Base-by-base conservation (phyloP, 2,797 vertebrate genomes). In the Gymnothorax reevesii region DNA sequence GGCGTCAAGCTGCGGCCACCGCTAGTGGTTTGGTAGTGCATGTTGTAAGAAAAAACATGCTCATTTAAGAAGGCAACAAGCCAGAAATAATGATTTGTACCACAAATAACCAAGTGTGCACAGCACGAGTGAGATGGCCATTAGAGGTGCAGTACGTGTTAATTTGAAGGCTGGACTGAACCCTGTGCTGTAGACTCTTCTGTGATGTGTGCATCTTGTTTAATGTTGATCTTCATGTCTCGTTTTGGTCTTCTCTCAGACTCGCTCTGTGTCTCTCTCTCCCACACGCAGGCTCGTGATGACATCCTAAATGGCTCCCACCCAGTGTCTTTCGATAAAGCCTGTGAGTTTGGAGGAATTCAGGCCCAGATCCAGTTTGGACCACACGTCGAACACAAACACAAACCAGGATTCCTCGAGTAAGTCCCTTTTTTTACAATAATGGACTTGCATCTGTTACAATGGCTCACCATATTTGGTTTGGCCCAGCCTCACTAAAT, bases 281-380 rank as follows among this genome's bases (percentile, higher is more conserved):
- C 90, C 90, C 91, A 90, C 83, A 89, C 92, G 75, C 88, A 99
- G 98, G 98, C 98, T 85, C 97, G 98, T 85, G 98, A 99, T 93
- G 98, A 99, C 94, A 99, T 99, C 94, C 94, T 99, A 91, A 99
- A 99, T 7, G 98, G 98, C 88, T 99, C 98, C 90, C 98, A 99
- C 91, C 98, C 98, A 0, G 98, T 99, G 84, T 99, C 98, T 94
- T 99, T 99, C 87, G 98, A 99, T 93, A 99, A 99, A 94, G 98
- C 98, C 66, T 99, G 98, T 9, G 98, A 99, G 93, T 99, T 99
- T 83, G 97, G 97, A 60, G 98, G 98, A 86, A 98, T 99, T 92
- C 98, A 99, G 95, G 98, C 97, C 83, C 98, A 99, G 94, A 99
- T 99, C 96, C 98, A 99, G 93, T 99, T 99, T 57, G 98, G 98